A percentile compares a stretch with the other conserved stretches of the same genome.
Conservation (phyloP, 2,888 invertebrate species). For the Operophtera brumata region DNA sequence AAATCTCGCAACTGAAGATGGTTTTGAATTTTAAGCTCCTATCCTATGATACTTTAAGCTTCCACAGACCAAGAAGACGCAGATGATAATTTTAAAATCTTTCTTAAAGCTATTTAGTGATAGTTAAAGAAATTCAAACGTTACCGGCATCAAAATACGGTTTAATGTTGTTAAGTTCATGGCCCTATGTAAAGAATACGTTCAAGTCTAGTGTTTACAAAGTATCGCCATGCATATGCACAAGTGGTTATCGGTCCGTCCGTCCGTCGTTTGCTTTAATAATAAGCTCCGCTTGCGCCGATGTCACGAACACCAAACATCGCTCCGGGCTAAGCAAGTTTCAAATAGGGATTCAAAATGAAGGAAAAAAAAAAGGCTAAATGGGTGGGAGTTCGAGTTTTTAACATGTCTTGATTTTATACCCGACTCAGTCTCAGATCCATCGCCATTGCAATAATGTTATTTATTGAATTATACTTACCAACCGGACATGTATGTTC, state of each 20-base stretch:
- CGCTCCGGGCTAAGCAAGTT: constrained; percentile 49
- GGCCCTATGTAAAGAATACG: constrained; percentile 33
- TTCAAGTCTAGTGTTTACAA: constrained; percentile 63
- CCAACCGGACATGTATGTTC: not conserved
- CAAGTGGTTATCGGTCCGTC: constrained; percentile 72
- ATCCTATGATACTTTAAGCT: constrained; percentile 18
- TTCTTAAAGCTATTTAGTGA: constrained; percentile 1
- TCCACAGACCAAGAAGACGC: constrained; percentile 16
- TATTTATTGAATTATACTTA: not conserved
- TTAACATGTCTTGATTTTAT: constrained; percentile 21
- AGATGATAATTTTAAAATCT: constrained; percentile 26
- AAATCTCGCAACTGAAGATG: constrained; percentile 17
- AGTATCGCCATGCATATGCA: constrained; percentile 71
- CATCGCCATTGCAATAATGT: not conserved
- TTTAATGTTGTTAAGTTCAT: constrained; percentile 3
- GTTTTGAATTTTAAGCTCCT: constrained; percentile 14
- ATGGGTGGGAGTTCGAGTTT: constrained; percentile 37
- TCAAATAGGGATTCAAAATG: constrained; percentile 47
- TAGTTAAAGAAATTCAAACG: constrained; percentile 4
- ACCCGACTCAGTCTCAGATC: constrained; percentile 6
- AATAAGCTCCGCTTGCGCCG: constrained; percentile 68
- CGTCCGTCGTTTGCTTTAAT: constrained; percentile 74
- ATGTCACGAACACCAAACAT: constrained; percentile 77
- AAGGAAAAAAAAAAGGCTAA: constrained; percentile 45
- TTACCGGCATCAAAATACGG: constrained; percentile 8